phyloP scores from a whole-genome alignment of 2,113 vertebrate species.

The Phylloscopus whistleri region DNA sequence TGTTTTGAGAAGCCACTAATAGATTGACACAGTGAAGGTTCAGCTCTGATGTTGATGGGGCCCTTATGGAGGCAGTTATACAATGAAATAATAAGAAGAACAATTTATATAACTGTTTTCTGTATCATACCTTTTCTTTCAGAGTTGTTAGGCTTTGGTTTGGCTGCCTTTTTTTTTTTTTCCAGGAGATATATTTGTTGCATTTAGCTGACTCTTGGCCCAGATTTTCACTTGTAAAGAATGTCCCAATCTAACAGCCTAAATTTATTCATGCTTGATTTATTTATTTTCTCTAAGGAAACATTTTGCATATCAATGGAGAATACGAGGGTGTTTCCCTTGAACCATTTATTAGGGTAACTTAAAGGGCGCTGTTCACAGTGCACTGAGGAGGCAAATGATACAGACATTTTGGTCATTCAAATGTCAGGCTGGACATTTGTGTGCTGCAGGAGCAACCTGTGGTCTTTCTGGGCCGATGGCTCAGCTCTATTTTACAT shows the following conservation, averaged over 20 bases:
- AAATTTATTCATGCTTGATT: constrained; percentile 8
- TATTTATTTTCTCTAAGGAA: constrained; percentile 35
- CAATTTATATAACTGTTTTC: background rate
- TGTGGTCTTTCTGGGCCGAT: background rate
- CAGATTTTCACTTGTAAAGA: background rate
- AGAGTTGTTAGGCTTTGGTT: background rate
- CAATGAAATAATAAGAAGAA: background rate
- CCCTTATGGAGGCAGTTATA: background rate
- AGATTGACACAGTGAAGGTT: background rate
- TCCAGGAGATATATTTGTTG: background rate
- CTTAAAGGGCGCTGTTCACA: background rate
- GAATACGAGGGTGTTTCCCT: background rate
- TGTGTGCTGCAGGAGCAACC: background rate
- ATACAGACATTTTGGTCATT: background rate
- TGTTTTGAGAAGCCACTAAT: background rate
- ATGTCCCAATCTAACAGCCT: background rate
- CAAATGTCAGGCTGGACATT: background rate
- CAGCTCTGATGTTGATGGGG: background rate
- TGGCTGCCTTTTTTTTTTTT: background rate
- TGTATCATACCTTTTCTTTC: background rate
- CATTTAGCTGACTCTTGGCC: background rate
- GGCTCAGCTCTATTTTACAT: constrained; percentile 6
- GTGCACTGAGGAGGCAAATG: background rate
- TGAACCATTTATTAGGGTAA: background rate
- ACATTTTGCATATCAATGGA: constrained; percentile 17